Evolutionary conservation across 2,113 vertebrate genomes (phyloP).

Genomic region (Illadopsis cleaveri): DNA sequence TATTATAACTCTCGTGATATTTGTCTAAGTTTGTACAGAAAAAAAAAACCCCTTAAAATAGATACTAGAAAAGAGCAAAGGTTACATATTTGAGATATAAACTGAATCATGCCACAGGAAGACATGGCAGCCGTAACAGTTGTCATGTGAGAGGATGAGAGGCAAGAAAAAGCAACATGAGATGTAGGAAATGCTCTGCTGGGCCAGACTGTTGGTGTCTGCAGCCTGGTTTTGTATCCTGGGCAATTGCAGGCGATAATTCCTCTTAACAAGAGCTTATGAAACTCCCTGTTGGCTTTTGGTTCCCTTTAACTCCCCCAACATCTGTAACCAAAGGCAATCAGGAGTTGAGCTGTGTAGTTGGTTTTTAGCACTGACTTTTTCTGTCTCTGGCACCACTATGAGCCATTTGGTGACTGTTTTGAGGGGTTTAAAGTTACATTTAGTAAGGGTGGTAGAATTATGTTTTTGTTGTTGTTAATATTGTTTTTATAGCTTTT

Average conservation of each 20-base stretch:
- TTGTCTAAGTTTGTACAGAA: background rate
- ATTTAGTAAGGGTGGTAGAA: background rate
- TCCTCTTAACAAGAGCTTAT: background rate
- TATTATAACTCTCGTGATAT: too few species aligned
- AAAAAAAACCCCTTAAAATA: background rate
- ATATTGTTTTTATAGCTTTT: background rate
- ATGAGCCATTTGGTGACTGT: background rate
- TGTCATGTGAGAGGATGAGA: background rate
- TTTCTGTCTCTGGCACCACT: background rate
- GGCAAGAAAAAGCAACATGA: background rate
- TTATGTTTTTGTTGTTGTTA: background rate
- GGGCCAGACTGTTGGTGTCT: background rate
- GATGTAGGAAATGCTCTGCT: background rate
- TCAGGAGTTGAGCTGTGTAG: background rate
- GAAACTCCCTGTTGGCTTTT: background rate
- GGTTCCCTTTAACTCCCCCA: background rate
- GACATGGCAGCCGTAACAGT: background rate
- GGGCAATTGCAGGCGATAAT: background rate
- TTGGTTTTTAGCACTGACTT: background rate
- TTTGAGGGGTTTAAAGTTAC: background rate
- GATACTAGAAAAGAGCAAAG: background rate
- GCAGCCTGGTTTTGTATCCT: background rate
- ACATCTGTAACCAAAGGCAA: background rate
- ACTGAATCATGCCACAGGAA: background rate
- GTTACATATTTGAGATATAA: background rate